Conservation (phyloP, 2,888 invertebrate genomes). For the Pristionchus fissidentatus region DNA sequence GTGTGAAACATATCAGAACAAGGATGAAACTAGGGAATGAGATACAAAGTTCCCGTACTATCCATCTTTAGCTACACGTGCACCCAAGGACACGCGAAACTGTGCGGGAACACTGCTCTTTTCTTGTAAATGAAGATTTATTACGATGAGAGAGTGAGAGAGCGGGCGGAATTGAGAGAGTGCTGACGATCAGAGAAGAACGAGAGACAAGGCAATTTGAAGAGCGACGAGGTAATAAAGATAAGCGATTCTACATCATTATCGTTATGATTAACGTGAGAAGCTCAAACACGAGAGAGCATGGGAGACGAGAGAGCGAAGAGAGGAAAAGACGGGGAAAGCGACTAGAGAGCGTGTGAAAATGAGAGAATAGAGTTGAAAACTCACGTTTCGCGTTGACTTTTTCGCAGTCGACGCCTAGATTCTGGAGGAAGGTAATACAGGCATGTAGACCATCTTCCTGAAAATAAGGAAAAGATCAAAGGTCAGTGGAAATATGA, state of each 20-base stretch:
- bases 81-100: background rate
- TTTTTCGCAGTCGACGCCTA: slow-evolving; percentile 45
- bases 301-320: background rate
- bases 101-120: background rate
- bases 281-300: background rate
- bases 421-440: slow-evolving; percentile 10
- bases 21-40: no score
- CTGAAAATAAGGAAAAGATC: slow-evolving; percentile 8
- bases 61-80: no score
- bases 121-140: slow-evolving; percentile 36
- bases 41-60: no score
- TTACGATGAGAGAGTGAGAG: background rate
- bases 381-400: slow-evolving; percentile 39
- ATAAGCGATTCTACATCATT: background rate
- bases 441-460: background rate
- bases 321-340: background rate
- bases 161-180: background rate
- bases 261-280: slow-evolving; percentile 35
- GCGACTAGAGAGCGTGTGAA: background rate
- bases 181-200: background rate
- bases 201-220: background rate
- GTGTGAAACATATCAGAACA: no score
- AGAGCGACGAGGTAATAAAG: no score
- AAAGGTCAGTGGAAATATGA: background rate
- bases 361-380: background rate